Evolutionary conservation across 2,888 invertebrate species (phyloP).

Genomic region (Parnassius glacialis): DNA sequence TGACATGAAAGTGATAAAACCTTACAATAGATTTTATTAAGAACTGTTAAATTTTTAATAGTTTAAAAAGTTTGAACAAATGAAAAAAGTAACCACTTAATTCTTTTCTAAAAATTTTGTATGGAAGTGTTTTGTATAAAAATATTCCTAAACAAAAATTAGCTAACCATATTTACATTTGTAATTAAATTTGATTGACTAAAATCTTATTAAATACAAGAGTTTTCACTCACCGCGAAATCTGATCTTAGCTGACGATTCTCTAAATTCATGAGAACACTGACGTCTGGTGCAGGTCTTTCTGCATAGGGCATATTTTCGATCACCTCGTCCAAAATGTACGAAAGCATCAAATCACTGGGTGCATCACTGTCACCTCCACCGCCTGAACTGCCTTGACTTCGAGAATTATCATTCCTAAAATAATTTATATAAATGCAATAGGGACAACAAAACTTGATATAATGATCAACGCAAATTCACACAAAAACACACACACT

Average conservation of each 20-base stretch:
- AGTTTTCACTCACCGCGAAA: constrained; percentile 35
- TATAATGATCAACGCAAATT: too few species aligned
- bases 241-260: constrained; percentile 39
- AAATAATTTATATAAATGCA: constrained; percentile 5
- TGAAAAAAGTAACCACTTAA: background rate
- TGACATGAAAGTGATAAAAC: too few species aligned
- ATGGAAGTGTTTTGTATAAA: too few species aligned
- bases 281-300: constrained; percentile 53
- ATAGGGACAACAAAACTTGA: too few species aligned
- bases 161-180: too few species aligned
- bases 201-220: too few species aligned
- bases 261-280: constrained; percentile 45
- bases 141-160: too few species aligned
- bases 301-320: constrained; percentile 87
- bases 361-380: constrained; percentile 64
- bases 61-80: background rate
- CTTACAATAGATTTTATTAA: too few species aligned
- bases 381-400: constrained; percentile 54
- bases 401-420: constrained; percentile 57
- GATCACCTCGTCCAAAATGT: constrained; percentile 92
- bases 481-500: too few species aligned
- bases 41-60: too few species aligned
- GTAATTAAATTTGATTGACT: too few species aligned
- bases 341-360: constrained; percentile 87
- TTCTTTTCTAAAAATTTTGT: too few species aligned